Evolutionary conservation across 2,113 vertebrate species (phyloP).

Genomic region (Mixornis gularis): DNA sequence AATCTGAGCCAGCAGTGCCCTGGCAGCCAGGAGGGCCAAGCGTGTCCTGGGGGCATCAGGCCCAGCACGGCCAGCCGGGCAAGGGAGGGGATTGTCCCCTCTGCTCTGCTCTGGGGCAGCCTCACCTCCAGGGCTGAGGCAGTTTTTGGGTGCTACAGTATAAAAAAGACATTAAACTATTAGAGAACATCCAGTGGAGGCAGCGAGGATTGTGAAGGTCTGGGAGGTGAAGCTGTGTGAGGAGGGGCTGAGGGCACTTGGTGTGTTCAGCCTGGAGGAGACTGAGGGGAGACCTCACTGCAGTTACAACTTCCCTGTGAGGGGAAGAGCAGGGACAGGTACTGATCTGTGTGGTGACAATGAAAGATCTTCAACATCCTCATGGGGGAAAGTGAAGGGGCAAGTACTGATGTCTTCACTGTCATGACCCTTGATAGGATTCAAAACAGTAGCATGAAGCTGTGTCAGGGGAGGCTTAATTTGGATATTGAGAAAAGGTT

Average conservation of each 20-base stretch:
- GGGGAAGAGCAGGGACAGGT: not conserved
- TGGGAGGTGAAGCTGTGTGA: accelerated
- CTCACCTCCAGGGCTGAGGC: not conserved
- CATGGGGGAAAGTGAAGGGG: too few relatives aligned
- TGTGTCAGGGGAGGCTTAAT: not conserved
- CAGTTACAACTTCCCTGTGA: accelerated
- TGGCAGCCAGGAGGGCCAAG: not conserved
- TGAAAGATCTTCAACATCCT: not conserved
- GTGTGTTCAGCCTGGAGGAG: not conserved
- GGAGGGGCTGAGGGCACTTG: accelerated
- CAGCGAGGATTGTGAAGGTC: accelerated
- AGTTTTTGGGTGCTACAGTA: not conserved
- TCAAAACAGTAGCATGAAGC: not conserved
- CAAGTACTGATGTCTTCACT: not conserved
- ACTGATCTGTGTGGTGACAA: not conserved
- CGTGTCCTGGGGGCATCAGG: not conserved
- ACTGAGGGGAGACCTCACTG: not conserved
- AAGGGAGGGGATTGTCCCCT: not conserved
- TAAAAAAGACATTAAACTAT: not conserved
- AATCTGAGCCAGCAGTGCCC: not conserved
- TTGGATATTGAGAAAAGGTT: not conserved
- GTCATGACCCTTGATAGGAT: not conserved
- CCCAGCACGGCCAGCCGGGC: accelerated
- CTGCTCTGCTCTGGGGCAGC: accelerated
- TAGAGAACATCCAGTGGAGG: not conserved